Conservation (phyloP, 2,888 invertebrate genomes). For the Pterostichus madidus region DNA sequence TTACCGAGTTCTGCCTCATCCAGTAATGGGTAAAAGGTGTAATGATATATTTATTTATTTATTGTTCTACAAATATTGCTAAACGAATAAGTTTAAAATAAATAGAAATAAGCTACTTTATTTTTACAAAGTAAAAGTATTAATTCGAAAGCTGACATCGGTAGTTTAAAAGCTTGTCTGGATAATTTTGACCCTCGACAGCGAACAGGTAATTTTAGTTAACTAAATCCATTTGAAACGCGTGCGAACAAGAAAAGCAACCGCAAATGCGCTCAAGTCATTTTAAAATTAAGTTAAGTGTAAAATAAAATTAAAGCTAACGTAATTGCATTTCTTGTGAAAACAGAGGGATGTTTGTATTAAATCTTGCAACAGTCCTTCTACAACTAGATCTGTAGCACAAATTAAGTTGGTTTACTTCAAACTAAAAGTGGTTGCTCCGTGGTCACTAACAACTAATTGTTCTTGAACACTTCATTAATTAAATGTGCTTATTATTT, state of each 20-base stretch:
- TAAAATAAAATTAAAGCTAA: conserved; percentile 41
- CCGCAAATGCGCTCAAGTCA: conserved; percentile 9
- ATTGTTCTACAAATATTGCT: too few relatives aligned
- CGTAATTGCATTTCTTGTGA: conserved; percentile 36
- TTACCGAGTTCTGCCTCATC: too few relatives aligned
- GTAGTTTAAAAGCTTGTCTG: too few relatives aligned
- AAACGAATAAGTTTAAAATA: too few relatives aligned
- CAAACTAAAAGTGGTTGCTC: not conserved
- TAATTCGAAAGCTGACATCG: too few relatives aligned
- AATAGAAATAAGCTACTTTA: not conserved
- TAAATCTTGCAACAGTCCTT: not conserved
- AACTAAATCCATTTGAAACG: conserved; percentile 27
- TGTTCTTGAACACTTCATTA: too few relatives aligned
- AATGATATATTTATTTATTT: too few relatives aligned
- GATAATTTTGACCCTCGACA: not conserved
- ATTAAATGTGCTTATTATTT: too few relatives aligned
- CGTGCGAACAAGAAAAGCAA: conserved; percentile 4
- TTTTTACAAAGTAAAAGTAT: not conserved
- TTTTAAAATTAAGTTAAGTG: conserved; percentile 31
- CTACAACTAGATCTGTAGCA: not conserved
- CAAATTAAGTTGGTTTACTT: not conserved
- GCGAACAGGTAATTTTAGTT: not conserved
- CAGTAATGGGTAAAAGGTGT: too few relatives aligned
- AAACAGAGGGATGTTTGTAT: conserved; percentile 28
- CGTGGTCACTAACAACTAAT: too few relatives aligned